Evolutionary conservation across 1,140 invertebrate genomes (phyloP).

Genomic region (Drosophila ercepeae): DNA sequence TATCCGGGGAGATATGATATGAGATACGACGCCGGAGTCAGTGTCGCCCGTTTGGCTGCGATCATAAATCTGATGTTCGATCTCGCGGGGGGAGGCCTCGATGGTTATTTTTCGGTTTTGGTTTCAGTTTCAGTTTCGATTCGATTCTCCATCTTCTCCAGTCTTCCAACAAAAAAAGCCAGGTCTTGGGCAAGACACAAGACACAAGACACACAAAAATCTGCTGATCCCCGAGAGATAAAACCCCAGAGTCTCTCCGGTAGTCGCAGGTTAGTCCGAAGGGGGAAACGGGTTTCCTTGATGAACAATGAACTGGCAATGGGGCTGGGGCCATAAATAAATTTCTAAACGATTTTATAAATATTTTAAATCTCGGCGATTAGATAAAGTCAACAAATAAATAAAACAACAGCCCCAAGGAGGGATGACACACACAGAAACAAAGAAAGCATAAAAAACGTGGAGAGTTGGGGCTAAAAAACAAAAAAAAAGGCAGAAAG

Average conservation of each 20-base stretch:
- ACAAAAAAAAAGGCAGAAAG: not conserved
- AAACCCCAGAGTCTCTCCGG: conserved; percentile 44
- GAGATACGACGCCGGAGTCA: conserved; percentile 57
- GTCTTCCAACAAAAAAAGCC: too few species aligned
- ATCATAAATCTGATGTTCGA: conserved; percentile 71
- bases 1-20: conserved; percentile 61
- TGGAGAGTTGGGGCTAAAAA: not conserved
- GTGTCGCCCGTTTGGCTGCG: conserved; percentile 42
- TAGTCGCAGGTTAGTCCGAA: conserved; percentile 18
- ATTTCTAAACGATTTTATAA: conserved; percentile 83
- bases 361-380: conserved; percentile 83
- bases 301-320: conserved; percentile 70
- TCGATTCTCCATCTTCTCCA: not conserved
- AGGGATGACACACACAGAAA: conserved; percentile 33
- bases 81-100: conserved; percentile 18
- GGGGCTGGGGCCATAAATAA: conserved; percentile 72
- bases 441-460: not conserved
- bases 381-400: conserved; percentile 83
- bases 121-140: conserved; percentile 4
- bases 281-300: conserved; percentile 17
- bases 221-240: conserved; percentile 68
- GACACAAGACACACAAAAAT: conserved; percentile 69
- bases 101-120: conserved; percentile 2
- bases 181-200: conserved; percentile 49
- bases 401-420: conserved; percentile 68